A percentile compares a stretch with the other conserved stretches of the same genome.
Evolutionary conservation across 2,113 vertebrate genomes (phyloP).

Genomic region (Pheucticus melanocephalus): DNA sequence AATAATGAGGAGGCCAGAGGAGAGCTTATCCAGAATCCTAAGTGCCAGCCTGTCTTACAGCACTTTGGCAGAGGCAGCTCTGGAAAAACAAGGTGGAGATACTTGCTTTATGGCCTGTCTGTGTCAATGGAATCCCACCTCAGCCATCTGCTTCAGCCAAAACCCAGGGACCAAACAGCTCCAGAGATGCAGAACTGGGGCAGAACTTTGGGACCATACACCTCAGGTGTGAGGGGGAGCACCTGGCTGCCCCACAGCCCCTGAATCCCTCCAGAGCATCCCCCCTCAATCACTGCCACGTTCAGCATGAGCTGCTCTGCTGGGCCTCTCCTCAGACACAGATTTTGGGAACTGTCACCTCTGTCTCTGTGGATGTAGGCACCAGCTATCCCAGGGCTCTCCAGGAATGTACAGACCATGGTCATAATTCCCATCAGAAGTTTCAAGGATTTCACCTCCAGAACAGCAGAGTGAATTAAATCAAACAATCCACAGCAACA

Average conservation of each 20-base stretch:
- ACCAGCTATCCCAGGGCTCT: not conserved
- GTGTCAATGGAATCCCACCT: not conserved
- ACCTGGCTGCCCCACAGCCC: fast-evolving
- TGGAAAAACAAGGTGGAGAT: not conserved
- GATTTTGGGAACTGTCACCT: not conserved
- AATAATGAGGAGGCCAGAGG: conserved; percentile 2
- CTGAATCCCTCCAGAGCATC: not conserved
- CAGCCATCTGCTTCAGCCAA: not conserved
- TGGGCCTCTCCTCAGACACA: not conserved
- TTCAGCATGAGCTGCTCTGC: fast-evolving
- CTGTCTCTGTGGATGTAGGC: not conserved
- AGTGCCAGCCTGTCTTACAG: not conserved
- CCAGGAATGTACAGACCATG: fast-evolving
- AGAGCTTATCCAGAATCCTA: not conserved
- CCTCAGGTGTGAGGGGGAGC: fast-evolving
- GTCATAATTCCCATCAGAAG: not conserved
- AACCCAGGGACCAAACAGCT: not conserved
- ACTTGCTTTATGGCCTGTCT: not conserved
- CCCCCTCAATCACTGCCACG: not conserved
- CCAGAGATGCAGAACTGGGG: fast-evolving
- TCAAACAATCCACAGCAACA: not conserved
- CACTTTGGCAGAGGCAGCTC: not conserved
- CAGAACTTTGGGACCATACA: not conserved
- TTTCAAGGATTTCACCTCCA: not conserved
- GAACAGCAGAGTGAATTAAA: not conserved